These are phyloP conservation scores for Nothoprocta pentlandii DNA, from an alignment of 2,113 vertebrate species.

Conservation along the genomic window DNA sequence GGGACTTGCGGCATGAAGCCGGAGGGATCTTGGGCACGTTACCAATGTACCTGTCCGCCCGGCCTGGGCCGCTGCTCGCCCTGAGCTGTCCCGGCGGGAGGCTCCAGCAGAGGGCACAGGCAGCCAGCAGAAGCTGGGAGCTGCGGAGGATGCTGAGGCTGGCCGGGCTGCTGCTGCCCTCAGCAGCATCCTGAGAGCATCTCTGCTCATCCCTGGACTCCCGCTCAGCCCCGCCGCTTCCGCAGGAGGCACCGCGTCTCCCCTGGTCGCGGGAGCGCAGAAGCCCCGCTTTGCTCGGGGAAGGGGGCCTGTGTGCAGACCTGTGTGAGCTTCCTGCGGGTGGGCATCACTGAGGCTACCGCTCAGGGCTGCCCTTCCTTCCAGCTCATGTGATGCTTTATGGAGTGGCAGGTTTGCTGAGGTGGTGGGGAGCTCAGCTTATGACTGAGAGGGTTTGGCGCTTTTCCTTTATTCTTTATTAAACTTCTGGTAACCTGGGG, in stretches of 20 bases:
- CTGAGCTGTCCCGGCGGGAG: background rate
- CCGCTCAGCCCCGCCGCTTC: background rate
- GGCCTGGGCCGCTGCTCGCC: background rate
- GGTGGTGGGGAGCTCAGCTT: background rate
- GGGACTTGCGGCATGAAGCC: no score
- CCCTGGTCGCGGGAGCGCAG: background rate
- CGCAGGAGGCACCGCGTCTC: background rate
- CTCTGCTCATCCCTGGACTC: background rate
- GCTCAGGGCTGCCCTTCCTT: background rate
- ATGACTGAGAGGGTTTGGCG: background rate
- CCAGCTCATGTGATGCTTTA: background rate
- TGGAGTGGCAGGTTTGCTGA: background rate
- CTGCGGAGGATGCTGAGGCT: background rate
- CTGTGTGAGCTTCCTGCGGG: background rate
- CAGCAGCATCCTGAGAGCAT: background rate
- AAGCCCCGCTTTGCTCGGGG: background rate
- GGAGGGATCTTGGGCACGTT: no score
- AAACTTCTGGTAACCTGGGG: background rate
- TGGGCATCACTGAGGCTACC: background rate
- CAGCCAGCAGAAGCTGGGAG: background rate
- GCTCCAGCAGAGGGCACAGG: slow-evolving; percentile 65
- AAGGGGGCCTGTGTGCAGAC: background rate
- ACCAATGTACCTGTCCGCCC: background rate
- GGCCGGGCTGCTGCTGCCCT: background rate
- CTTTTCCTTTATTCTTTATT: background rate